Evolutionary conservation across 2,888 invertebrate species (phyloP).

Genomic region (Gasteruption jaculator): DNA sequence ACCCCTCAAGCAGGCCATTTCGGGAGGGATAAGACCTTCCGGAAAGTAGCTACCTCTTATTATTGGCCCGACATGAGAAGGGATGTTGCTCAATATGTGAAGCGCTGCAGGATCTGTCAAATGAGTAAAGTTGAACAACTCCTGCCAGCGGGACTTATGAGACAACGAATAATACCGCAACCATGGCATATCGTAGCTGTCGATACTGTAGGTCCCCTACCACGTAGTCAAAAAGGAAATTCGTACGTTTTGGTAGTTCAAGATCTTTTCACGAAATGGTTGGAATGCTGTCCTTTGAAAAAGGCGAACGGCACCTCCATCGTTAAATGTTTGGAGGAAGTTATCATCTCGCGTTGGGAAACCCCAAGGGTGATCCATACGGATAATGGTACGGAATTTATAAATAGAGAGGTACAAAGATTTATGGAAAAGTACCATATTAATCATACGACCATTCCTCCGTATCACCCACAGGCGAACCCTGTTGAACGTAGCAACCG

Average conservation of each 20-base stretch:
- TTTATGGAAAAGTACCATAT: conserved; percentile 11
- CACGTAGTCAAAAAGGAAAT: conserved; percentile 13
- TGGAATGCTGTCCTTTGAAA: conserved; percentile 18
- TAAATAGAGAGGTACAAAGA: conserved; percentile 3
- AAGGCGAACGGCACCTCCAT: conserved; percentile 20
- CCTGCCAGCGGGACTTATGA: conserved; percentile 12
- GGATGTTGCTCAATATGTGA: conserved; percentile 21
- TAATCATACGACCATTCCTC: conserved; percentile 3
- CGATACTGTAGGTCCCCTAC: conserved; percentile 22
- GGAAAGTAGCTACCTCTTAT: conserved; percentile 14
- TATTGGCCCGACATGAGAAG: conserved; percentile 28
- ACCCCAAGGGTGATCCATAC: conserved; percentile 19
- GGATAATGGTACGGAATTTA: conserved; percentile 28
- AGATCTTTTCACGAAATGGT: conserved; percentile 27
- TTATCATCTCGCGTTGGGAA: conserved; percentile 23
- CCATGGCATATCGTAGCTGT: conserved; percentile 24
- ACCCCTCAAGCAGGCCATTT: conserved; percentile 21
- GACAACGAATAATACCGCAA: conserved; percentile 7
- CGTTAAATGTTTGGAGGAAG: conserved; percentile 17
- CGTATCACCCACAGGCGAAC: conserved; percentile 9
- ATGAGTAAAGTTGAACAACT: conserved; percentile 14
- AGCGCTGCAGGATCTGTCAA: conserved; percentile 21
- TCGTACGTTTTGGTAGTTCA: conserved; percentile 22
- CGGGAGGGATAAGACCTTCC: conserved; percentile 21
- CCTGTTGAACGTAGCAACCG: conserved; percentile 12